These are phyloP conservation scores for Synanceia verrucosa DNA, from an alignment of 2,797 vertebrate species.

Conservation along the genomic window DNA sequence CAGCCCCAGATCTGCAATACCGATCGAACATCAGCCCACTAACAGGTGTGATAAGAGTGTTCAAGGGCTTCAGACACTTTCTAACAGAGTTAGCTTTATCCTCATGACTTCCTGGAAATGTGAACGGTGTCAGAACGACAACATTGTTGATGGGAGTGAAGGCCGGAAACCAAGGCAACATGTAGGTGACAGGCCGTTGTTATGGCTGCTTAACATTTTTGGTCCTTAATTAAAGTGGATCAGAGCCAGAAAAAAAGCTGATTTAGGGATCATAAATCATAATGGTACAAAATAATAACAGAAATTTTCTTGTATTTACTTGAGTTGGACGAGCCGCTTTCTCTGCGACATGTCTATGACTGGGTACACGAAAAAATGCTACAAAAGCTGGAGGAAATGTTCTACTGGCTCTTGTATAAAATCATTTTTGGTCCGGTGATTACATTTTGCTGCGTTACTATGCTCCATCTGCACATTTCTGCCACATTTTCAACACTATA, in stretches of 20 bases:
- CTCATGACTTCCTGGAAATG: conserved; percentile 32
- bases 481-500: background rate
- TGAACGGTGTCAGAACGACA: background rate
- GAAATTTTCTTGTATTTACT: no score
- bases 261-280: no score
- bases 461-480: no score
- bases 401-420: no score
- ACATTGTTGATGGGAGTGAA: background rate
- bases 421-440: background rate
- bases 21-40: conserved; percentile 12
- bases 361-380: no score
- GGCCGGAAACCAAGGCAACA: background rate
- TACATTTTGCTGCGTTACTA: background rate
- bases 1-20: background rate
- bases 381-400: no score
- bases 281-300: no score
- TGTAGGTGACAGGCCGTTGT: background rate
- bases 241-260: no score
- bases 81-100: conserved; percentile 56
- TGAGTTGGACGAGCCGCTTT: no score
- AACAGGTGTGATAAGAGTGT: conserved; percentile 60
- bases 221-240: no score
- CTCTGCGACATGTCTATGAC: no score
- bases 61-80: conserved; percentile 15
- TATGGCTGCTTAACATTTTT: background rate